A percentile compares a stretch with the other conserved stretches of the same genome.
phyloP scores from a whole-genome alignment of 2,113 vertebrate genomes.

The Ptilonorhynchus violaceus region DNA sequence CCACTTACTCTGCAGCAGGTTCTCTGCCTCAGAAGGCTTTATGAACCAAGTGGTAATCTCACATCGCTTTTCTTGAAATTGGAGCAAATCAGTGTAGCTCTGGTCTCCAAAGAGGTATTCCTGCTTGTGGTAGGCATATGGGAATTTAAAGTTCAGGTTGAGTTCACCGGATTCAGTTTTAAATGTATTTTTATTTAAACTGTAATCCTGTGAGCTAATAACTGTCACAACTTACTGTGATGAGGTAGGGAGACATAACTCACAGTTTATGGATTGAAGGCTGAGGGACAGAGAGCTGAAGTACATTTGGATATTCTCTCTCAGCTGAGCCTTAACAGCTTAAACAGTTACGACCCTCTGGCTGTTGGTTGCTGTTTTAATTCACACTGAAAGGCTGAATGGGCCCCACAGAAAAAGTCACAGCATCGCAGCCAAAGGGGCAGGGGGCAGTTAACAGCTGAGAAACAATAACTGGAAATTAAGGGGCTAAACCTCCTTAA shows the following conservation, averaged over 20 bases:
- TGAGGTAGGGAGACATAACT: not conserved
- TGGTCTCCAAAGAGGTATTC: not conserved
- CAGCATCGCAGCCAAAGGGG: not conserved
- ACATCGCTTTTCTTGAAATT: not conserved
- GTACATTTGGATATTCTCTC: not conserved
- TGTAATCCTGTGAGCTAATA: not conserved
- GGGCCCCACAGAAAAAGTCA: not conserved
- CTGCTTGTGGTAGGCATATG: not conserved
- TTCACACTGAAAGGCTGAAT: not conserved
- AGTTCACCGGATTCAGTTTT: not conserved
- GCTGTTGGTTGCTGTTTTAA: not conserved
- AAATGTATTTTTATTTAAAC: not conserved
- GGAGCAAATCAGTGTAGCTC: not conserved
- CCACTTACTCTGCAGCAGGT: not conserved
- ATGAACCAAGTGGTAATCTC: not conserved
- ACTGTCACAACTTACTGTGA: not conserved
- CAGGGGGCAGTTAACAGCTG: not conserved
- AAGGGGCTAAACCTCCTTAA: not conserved
- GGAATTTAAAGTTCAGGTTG: slow-evolving; percentile 5
- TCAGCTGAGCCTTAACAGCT: not conserved
- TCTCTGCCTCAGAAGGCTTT: not conserved
- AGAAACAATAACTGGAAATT: slow-evolving; percentile 10
- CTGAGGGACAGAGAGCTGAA: not conserved
- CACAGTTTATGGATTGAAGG: not conserved
- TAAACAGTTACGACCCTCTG: not conserved